Conservation (phyloP, 2,888 invertebrate genomes). For the Abrostola triplasia region DNA sequence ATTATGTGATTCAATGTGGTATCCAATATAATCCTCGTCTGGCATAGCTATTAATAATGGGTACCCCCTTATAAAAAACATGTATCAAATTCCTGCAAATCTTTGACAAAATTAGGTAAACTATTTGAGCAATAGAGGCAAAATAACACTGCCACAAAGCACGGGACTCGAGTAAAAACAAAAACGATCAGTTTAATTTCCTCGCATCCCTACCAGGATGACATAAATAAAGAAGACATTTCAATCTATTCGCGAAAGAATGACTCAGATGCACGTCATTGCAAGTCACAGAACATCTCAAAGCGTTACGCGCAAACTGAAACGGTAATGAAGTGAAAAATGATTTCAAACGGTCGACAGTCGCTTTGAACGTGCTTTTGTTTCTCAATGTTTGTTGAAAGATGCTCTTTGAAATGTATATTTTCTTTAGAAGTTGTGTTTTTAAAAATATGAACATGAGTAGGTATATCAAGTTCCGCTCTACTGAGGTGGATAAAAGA, state of each 20-base stretch:
- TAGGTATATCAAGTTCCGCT: slow-evolving; percentile 7
- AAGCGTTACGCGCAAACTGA: slow-evolving; percentile 60
- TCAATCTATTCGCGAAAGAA: slow-evolving; percentile 42
- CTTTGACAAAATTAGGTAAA: too few species aligned
- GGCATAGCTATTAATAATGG: too few species aligned
- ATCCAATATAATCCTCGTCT: background rate
- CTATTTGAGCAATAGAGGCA: too few species aligned
- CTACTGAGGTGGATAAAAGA: slow-evolving; percentile 1
- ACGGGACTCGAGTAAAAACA: background rate
- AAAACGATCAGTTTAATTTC: background rate
- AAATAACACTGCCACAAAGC: too few species aligned
- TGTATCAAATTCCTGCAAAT: too few species aligned
- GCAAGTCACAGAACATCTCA: slow-evolving; percentile 62
- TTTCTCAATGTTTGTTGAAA: slow-evolving; percentile 49
- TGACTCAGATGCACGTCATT: slow-evolving; percentile 53
- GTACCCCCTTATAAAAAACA: too few species aligned
- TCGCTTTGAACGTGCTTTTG: slow-evolving; percentile 49
- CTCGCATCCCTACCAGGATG: slow-evolving; percentile 11
- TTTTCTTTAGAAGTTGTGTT: slow-evolving; percentile 51
- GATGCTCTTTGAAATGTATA: slow-evolving; percentile 55
- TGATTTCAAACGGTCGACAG: slow-evolving; percentile 61
- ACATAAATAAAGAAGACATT: slow-evolving; percentile 40
- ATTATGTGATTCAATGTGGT: background rate
- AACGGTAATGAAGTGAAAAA: slow-evolving; percentile 70
- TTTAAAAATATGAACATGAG: slow-evolving; percentile 33